Percentiles rank a stretch among this genome's conserved stretches.
These are phyloP conservation scores for Lepus timidus DNA, from an alignment of 2,113 vertebrate genomes.

Conservation along the genomic window DNA sequence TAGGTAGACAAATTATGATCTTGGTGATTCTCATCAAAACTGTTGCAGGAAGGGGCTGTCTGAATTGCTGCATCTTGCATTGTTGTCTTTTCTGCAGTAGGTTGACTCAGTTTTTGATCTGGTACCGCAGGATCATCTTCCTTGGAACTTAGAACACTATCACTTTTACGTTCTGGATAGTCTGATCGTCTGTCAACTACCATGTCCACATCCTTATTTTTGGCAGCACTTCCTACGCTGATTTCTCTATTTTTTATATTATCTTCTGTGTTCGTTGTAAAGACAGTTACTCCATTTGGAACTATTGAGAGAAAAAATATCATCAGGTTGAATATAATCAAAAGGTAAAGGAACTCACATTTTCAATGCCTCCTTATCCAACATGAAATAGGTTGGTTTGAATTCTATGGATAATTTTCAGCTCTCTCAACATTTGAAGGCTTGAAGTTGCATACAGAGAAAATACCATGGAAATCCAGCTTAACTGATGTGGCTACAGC, in stretches of 20 bases:
- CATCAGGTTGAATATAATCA: slow-evolving; percentile 42
- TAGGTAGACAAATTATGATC: slow-evolving; percentile 58
- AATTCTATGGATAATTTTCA: slow-evolving; percentile 46
- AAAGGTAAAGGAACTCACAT: slow-evolving; percentile 3
- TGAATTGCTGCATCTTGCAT: slow-evolving; percentile 90
- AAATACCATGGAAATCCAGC: background rate
- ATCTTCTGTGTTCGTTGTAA: slow-evolving; percentile 84
- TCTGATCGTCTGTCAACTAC: slow-evolving; percentile 78
- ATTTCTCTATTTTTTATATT: slow-evolving; percentile 84
- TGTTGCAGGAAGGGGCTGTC: slow-evolving; percentile 74
- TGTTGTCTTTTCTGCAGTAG: slow-evolving; percentile 82
- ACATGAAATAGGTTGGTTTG: background rate
- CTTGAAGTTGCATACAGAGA: background rate
- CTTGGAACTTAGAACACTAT: slow-evolving; percentile 72
- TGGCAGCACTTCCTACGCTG: slow-evolving; percentile 68
- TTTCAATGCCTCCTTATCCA: background rate
- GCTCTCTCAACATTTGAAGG: background rate
- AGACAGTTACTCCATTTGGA: slow-evolving; percentile 71
- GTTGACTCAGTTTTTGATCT: slow-evolving; percentile 78
- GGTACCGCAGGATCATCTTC: slow-evolving; percentile 66
- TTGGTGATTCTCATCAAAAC: slow-evolving; percentile 68
- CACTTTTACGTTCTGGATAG: slow-evolving; percentile 74
- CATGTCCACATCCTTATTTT: slow-evolving; percentile 78
- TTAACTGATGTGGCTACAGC: background rate
- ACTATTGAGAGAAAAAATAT: slow-evolving; percentile 78